Percentiles rank a stretch among this genome's conserved stretches.
Conservation (phyloP, 2,113 vertebrate species). For the Hemiprocne comata region DNA sequence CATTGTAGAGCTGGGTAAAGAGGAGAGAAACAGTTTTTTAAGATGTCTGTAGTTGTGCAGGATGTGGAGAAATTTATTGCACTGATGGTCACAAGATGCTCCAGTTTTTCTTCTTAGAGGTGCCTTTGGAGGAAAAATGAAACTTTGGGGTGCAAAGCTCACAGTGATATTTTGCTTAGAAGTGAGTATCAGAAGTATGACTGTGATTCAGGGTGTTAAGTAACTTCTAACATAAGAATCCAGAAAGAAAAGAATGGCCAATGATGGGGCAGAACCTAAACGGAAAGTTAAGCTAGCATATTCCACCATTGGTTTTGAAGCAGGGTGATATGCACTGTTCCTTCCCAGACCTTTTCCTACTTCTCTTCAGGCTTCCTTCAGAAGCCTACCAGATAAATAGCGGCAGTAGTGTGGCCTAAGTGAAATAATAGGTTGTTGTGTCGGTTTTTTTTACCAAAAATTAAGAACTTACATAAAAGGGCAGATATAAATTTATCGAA, state of each 20-base stretch:
- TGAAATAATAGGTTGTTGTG: background rate
- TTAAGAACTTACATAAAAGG: background rate
- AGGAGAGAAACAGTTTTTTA: background rate
- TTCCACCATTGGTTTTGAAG: background rate
- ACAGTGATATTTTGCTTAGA: background rate
- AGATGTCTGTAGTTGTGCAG: accelerated
- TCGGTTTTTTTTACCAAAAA: background rate
- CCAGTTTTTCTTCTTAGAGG: background rate
- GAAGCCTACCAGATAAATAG: background rate
- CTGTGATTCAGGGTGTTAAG: background rate
- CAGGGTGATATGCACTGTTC: background rate
- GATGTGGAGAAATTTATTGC: background rate
- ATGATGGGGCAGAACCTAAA: background rate
- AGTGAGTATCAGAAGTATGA: background rate
- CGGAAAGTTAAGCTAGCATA: background rate
- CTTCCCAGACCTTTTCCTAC: background rate
- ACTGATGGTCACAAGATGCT: too few species aligned
- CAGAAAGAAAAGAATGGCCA: background rate
- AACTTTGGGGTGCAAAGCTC: background rate
- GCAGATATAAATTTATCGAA: background rate
- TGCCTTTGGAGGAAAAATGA: background rate
- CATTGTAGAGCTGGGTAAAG: background rate
- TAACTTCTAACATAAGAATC: background rate
- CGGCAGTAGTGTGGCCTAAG: background rate
- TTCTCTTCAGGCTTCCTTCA: background rate